Evolutionary conservation across 2,888 invertebrate genomes (phyloP).

Genomic region (Lacanobia wlatinum): DNA sequence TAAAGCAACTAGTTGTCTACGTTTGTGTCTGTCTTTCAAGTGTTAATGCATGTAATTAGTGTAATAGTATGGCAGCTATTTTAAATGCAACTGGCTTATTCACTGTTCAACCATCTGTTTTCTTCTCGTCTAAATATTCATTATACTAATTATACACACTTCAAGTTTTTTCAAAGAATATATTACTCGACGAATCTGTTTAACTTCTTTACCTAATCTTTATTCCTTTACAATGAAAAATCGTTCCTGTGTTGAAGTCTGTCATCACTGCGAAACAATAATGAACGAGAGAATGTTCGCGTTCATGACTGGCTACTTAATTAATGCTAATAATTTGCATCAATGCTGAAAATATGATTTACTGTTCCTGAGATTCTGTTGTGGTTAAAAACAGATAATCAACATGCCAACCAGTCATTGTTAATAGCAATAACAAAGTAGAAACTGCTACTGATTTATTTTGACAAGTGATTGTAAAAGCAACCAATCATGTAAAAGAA

Average conservation of each 20-base stretch:
- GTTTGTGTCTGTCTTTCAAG: conserved; percentile 24
- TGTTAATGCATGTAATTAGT: conserved; percentile 25
- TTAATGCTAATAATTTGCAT: conserved; percentile 45
- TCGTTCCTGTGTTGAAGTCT: conserved; percentile 39
- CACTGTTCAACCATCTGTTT: conserved; percentile 9
- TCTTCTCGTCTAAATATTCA: conserved; percentile 27
- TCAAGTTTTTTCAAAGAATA: conserved; percentile 5
- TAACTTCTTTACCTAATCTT: conserved; percentile 33
- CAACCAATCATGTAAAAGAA: background rate
- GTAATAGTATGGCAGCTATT: conserved; percentile 19
- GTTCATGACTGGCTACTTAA: conserved; percentile 44
- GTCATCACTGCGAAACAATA: conserved; percentile 58
- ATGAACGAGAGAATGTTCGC: conserved; percentile 46
- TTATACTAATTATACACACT: conserved; percentile 11
- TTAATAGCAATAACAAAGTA: background rate
- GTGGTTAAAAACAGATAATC: conserved; percentile 3
- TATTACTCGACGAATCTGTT: conserved; percentile 28
- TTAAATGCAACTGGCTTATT: conserved; percentile 26
- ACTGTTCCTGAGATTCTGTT: conserved; percentile 21
- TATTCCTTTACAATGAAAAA: conserved; percentile 41
- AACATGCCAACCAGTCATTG: conserved; percentile 26
- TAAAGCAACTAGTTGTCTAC: conserved; percentile 23
- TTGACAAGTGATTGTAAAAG: background rate
- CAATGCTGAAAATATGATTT: conserved; percentile 36
- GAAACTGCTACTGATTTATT: background rate